A percentile compares a stretch with the other conserved stretches of the same genome.
Conservation (phyloP, 2,113 vertebrate genomes). For the Odobenus rosmarus region DNA sequence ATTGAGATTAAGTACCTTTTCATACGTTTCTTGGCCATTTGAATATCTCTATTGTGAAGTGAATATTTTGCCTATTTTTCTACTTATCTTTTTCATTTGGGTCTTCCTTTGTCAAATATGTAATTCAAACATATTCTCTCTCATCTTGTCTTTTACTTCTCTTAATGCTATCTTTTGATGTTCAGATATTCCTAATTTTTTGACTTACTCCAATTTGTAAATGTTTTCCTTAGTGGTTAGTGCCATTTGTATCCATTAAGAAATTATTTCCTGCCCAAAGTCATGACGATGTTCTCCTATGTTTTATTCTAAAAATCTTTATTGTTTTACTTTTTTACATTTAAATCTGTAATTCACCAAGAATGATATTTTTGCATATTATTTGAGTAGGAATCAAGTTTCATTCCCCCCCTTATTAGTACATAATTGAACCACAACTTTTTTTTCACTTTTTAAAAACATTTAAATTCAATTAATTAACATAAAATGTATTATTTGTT, state of each 20-base stretch:
- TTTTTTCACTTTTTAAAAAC: no score
- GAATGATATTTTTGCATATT: background rate
- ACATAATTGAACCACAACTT: background rate
- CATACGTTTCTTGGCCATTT: background rate
- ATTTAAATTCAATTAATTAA: no score
- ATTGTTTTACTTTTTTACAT: background rate
- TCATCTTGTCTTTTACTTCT: background rate
- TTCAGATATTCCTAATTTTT: background rate
- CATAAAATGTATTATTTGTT: no score
- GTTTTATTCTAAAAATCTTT: background rate
- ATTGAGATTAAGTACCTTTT: background rate
- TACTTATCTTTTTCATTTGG: background rate
- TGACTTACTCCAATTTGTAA: background rate
- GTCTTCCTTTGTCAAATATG: no score
- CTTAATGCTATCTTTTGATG: background rate
- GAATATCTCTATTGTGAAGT: background rate
- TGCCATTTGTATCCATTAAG: background rate
- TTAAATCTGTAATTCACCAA: background rate
- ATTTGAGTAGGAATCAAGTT: background rate
- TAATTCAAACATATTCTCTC: background rate
- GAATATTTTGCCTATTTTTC: background rate
- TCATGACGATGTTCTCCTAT: background rate
- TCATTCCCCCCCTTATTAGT: background rate
- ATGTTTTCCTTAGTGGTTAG: background rate
- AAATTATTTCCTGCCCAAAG: background rate